Evolutionary conservation across 2,797 vertebrate genomes (phyloP).

Genomic region (Hirundo rustica): DNA sequence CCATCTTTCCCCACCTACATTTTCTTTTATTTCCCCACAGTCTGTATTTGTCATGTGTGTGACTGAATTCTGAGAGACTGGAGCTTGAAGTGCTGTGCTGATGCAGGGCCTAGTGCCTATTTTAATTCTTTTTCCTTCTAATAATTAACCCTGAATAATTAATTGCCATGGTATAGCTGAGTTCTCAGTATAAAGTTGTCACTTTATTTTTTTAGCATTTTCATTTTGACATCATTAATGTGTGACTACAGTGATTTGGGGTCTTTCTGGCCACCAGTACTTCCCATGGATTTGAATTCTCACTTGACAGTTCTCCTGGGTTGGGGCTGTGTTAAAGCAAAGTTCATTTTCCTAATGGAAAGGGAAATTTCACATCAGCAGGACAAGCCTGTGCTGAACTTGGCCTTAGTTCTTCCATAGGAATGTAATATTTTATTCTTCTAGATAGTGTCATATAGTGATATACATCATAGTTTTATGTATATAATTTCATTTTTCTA

Average conservation of each 20-base stretch:
- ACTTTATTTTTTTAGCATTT: not conserved
- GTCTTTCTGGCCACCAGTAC: not conserved
- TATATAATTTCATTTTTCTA: not conserved
- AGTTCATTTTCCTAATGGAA: not conserved
- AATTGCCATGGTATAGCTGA: not conserved
- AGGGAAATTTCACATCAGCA: not conserved
- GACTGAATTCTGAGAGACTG: not conserved
- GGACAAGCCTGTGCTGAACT: not conserved
- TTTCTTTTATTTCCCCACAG: not conserved
- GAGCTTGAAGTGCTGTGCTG: not conserved
- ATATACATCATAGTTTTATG: not conserved
- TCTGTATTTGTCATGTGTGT: not conserved
- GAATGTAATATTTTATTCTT: not conserved
- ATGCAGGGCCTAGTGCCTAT: not conserved
- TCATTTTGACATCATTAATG: not conserved
- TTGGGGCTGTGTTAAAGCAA: not conserved
- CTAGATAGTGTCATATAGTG: not conserved
- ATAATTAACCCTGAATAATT: not conserved
- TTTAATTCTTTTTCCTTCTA: not conserved
- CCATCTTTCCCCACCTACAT: not conserved
- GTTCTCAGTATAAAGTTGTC: not conserved
- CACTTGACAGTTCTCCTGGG: not conserved
- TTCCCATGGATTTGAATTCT: not conserved
- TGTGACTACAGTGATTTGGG: not conserved
- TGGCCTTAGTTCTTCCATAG: not conserved